These are phyloP conservation scores for Rallus limicola DNA, from an alignment of 2,113 vertebrate species.

Conservation along the genomic window DNA sequence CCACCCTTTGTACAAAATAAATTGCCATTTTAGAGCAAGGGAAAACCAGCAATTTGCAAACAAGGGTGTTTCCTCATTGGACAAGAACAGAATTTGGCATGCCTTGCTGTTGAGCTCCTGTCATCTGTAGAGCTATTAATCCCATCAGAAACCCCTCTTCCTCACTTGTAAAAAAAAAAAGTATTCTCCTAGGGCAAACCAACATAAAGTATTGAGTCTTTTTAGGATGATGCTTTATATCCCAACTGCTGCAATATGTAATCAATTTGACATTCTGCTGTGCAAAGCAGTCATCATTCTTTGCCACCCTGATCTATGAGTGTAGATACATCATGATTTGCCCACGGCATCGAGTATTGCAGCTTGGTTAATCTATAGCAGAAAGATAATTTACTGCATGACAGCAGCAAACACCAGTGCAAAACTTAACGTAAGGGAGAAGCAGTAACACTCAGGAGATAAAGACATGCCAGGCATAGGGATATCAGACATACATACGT, in stretches of 20 bases:
- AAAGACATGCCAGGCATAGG: background rate
- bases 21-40: background rate
- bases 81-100: background rate
- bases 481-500: background rate
- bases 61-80: background rate
- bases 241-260: background rate
- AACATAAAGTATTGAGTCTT: background rate
- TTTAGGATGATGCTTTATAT: background rate
- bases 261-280: background rate
- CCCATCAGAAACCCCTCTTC: background rate
- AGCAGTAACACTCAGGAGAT: background rate
- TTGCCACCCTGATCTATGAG: background rate
- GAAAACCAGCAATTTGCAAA: background rate
- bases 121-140: background rate
- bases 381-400: constrained; percentile 36
- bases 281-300: constrained; percentile 33
- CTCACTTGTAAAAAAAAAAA: background rate
- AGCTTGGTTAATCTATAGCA: constrained; percentile 2
- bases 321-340: constrained; percentile 19
- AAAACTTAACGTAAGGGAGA: background rate
- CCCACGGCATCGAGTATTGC: background rate
- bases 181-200: background rate
- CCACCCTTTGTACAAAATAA: background rate
- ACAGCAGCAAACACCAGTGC: background rate
- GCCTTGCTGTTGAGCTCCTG: background rate